Evolutionary conservation across 2,113 vertebrate genomes (phyloP).

Genomic region (Sinocyclocheilus rhinocerous): DNA sequence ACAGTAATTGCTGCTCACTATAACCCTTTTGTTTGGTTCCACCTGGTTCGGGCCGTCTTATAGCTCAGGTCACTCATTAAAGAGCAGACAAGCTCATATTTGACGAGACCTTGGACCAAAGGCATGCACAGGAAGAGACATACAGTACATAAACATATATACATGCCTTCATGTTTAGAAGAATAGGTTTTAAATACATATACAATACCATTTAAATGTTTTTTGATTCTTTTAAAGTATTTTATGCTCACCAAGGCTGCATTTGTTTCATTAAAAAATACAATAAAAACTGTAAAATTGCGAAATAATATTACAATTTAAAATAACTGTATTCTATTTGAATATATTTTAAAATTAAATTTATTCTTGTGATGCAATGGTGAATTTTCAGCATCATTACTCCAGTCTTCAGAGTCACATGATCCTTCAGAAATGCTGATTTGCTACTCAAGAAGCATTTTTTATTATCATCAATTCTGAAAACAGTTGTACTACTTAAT

Average conservation of each 20-base stretch:
- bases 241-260: too few species aligned
- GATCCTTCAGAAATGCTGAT: not conserved
- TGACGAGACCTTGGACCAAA: not conserved
- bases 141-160: not conserved
- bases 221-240: too few species aligned
- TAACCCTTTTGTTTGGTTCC: conserved; percentile 54
- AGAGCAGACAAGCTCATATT: conserved; percentile 51
- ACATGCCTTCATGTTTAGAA: not conserved
- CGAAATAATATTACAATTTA: too few species aligned
- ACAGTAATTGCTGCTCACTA: conserved; percentile 47
- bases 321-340: too few species aligned
- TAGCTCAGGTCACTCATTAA: conserved; percentile 54
- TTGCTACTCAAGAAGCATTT: not conserved
- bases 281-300: too few species aligned
- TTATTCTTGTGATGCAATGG: too few species aligned
- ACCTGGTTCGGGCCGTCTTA: conserved; percentile 54
- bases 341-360: too few species aligned
- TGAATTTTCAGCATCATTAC: not conserved
- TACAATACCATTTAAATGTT: not conserved
- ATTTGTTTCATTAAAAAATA: too few species aligned
- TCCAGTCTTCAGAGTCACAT: too few species aligned
- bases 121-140: conserved; percentile 34
- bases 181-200: not conserved
- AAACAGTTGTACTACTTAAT: too few species aligned
- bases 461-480: too few species aligned